Evolutionary conservation across 2,797 vertebrate species (phyloP), one percentile per base, ranked within the genome.

Genomic region (Capromys pilorides): DNA sequence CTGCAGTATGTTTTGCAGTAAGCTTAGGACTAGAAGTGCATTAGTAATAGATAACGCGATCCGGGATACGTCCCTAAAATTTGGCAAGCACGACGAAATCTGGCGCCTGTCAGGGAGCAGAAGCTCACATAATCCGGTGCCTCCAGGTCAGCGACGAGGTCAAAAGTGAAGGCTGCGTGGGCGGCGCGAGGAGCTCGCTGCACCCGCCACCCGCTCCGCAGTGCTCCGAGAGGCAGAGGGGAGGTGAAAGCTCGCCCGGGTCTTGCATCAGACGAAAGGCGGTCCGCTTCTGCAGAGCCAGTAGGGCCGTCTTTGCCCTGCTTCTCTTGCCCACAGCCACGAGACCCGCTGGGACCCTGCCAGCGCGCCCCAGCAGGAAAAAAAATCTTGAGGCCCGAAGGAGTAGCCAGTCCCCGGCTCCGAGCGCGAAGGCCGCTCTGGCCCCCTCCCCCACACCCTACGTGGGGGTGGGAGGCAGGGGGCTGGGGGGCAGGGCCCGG

Each of bases 201-300:
- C 45, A 39, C 81, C 94, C 67, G 31, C 0, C 16, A 11, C 59
- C 79, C 59, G 39, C 54, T 64, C 79, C 54, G 3, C 11, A 11
- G 49, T n/a, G 84, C 59, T 62, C 75, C 64, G 0, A n/a, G 92
- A 79, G 61, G 67, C 91, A 5, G 14, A 86, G 86, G 79, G 88
- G 79, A 90, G 11, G 71, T 10, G 96, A 97, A 97, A 98, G 87
- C 78, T 4, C 82, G 14, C 26, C 0, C 66, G 61, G 21, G 77
- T 98, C 98, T 98, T 98, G 98, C 98, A 98, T 98, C 98, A 98
- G 98, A 97, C 97, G 16, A 87, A 88, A 97, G 97, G 97, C 97
- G 96, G 96, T 86, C 7, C 10, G 67, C 33, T 16, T 59, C 51
- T 16, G 73, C 26, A 3, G 90, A 78, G 36, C 22, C 2, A 12